A percentile compares a stretch with the other conserved stretches of the same genome.
These are phyloP conservation scores for Gryllus longicercus DNA, from an alignment of 2,888 invertebrate species.

Conservation along the genomic window DNA sequence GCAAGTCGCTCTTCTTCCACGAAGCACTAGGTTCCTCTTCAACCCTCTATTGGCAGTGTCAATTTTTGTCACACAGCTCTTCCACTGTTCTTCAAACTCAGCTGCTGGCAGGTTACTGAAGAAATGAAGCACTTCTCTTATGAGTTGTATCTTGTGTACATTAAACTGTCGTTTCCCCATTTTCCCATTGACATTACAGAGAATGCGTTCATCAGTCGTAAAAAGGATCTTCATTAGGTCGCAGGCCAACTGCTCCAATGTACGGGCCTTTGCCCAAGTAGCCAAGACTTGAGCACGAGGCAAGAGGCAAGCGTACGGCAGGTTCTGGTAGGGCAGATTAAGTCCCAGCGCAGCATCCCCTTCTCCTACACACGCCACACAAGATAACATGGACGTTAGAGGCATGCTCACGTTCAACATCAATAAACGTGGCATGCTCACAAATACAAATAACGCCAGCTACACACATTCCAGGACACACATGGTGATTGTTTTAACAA, in stretches of 20 bases:
- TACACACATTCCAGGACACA: constrained; percentile 19
- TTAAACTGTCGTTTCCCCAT: constrained; percentile 52
- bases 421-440: constrained; percentile 22
- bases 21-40: constrained; percentile 48
- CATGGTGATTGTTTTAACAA: neutral
- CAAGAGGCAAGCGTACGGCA: constrained; percentile 49
- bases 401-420: constrained; percentile 26
- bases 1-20: constrained; percentile 35
- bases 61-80: constrained; percentile 51
- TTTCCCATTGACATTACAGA: constrained; percentile 51
- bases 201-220: constrained; percentile 49
- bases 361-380: constrained; percentile 32
- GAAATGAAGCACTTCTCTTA: constrained; percentile 48
- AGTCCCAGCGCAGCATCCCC: constrained; percentile 29
- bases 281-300: constrained; percentile 48
- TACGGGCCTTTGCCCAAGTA: constrained; percentile 49
- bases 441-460: constrained; percentile 18
- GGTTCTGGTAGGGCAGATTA: constrained; percentile 45
- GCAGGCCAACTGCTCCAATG: constrained; percentile 50
- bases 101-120: constrained; percentile 47
- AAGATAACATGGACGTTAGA: constrained; percentile 34
- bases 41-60: constrained; percentile 50
- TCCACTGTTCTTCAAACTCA: constrained; percentile 51
- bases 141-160: constrained; percentile 49
- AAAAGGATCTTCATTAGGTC: constrained; percentile 51